Percentiles rank a stretch among this genome's conserved stretches.
Evolutionary conservation across 1,140 invertebrate genomes (phyloP).

Genomic region (Physella acuta): DNA sequence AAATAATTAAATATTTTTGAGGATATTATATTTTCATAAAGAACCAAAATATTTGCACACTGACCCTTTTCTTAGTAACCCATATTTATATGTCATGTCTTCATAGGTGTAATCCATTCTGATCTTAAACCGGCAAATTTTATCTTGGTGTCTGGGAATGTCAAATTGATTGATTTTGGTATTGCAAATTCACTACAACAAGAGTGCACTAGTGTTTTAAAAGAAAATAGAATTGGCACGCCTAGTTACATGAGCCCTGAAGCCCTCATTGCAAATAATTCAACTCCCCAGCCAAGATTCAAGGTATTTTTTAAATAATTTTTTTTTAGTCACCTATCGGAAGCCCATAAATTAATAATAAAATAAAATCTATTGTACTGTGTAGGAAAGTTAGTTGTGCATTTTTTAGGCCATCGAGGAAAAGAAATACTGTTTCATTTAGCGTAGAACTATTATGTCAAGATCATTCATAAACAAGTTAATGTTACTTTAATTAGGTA

Average conservation of each 20-base stretch:
- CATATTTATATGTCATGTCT: no score
- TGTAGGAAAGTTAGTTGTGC: no score
- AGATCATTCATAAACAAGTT: no score
- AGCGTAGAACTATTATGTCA: no score
- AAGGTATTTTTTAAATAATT: constrained; percentile 36
- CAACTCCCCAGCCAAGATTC: constrained; percentile 39
- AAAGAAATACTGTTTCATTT: no score
- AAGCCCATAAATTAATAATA: not conserved
- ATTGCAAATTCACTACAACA: constrained; percentile 88
- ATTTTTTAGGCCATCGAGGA: no score
- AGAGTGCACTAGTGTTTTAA: constrained; percentile 87
- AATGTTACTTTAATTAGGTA: no score
- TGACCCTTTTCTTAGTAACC: no score
- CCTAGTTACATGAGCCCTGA: constrained; percentile 97
- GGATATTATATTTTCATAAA: no score
- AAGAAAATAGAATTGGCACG: constrained; percentile 78
- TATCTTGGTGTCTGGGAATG: constrained; percentile 78
- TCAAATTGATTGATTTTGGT: constrained; percentile 98
- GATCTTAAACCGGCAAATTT: constrained; percentile 98
- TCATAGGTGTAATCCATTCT: constrained; percentile 92
- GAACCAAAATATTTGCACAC: no score
- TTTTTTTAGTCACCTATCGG: not conserved
- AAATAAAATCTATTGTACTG: not conserved
- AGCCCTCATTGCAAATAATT: constrained; percentile 69
- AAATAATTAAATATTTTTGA: no score